phyloP scores from a whole-genome alignment of 2,888 invertebrate species.

The Cancer borealis region DNA sequence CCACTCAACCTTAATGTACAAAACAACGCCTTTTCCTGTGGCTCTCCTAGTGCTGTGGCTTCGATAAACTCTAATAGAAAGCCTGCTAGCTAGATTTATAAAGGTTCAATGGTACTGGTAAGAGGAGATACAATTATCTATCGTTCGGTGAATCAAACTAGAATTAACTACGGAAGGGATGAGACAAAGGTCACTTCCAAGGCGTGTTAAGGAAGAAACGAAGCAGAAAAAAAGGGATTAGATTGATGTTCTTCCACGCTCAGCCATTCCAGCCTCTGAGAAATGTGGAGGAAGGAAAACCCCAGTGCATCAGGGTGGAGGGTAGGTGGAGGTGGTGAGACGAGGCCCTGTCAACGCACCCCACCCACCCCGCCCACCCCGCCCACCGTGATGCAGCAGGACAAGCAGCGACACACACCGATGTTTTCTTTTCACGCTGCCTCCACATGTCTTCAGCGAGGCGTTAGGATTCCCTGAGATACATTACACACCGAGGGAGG shows the following conservation, averaged over 20 bases:
- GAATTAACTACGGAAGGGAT: background rate
- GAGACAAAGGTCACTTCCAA: background rate
- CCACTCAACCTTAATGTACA: background rate
- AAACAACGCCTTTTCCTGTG: background rate
- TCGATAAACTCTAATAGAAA: background rate
- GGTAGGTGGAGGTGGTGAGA: background rate
- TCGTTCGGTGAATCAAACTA: background rate
- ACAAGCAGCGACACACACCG: background rate
- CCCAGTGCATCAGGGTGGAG: too few species aligned
- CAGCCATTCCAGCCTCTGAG: background rate
- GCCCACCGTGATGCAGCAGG: background rate
- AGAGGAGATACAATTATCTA: background rate
- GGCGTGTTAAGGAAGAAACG: background rate
- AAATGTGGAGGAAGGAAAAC: background rate
- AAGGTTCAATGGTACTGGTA: background rate
- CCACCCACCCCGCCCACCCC: background rate
- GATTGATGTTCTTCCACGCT: background rate
- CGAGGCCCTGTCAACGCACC: background rate
- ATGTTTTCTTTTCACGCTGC: background rate
- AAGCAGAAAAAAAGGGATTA: background rate
- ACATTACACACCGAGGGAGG: background rate
- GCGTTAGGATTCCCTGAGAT: background rate
- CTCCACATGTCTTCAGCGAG: background rate
- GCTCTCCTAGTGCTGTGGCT: background rate
- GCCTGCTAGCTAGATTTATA: background rate